Evolutionary conservation across 1,140 invertebrate species (phyloP), one percentile per base, ranked within the genome.

Genomic region (Diprion similis): DNA sequence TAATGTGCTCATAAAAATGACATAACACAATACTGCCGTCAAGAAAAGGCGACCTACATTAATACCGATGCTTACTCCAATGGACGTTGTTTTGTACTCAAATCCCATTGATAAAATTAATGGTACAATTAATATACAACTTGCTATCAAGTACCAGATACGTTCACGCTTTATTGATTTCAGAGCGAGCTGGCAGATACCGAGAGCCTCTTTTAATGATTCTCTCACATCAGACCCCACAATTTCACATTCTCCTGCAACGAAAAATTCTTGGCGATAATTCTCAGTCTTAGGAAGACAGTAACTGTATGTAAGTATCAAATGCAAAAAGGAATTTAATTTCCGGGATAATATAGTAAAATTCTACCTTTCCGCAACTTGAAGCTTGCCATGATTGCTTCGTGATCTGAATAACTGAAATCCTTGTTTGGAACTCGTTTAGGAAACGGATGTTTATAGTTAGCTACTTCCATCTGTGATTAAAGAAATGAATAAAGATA

Each of bases 361-460:
- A 68, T 45, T 69, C 81, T 77, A 89, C 85, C 83, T 80, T 82
- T 85, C 15, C 70, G 84, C 46, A 92, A 77, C 79, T 87, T 87
- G 17, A 96, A 83, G 66, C 88, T 89, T 17, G 93, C 90, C 73
- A 90, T 84, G n/a, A 98, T 92, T n/a, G 95, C 95, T 89, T 97
- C 96, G 83, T 98, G 96, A 85, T 98, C 96, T 0, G 96, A 97
- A 86, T 93, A 97, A 81, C 95, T 96, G 78, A 94, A 95, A 70
- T 89, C 82, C 72, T 91, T 83, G 0, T 90, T 90, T 10, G 95
- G 94, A 65, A 97, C 91, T 78, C 92, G 89, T 51, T 92, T 88
- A 77, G 94, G 91, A 70, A 95, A 91, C 8, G 95, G 94, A 75
- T 94, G 91, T 66, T 88, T 88, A 86, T 92, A 95, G 78, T 91